Base-by-base conservation (phyloP, 2,797 vertebrate genomes). In the Liparis tanakae region DNA sequence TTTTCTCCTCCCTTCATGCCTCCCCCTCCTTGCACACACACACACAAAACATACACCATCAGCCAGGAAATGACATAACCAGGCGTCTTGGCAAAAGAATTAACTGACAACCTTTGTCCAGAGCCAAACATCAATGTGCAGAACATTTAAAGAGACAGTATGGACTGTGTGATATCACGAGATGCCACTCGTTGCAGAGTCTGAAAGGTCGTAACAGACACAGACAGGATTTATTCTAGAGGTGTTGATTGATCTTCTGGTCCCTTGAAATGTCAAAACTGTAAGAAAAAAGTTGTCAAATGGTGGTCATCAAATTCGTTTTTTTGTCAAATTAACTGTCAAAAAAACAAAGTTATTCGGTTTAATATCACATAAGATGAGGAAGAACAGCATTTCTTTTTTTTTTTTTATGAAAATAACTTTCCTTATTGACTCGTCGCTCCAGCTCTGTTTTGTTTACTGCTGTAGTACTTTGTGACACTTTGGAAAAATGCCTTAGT, bases 31-130 rank as follows among this genome's bases (percentile, higher is more conserved):
- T 39, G 30, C 73, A 76, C 58, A 17, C 63, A 78, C 83, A 58
- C 55, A 37, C 56, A 58, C 18, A 57, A 41, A 10, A 13, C 59
- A 17, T 60, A 79, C 83, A 85, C 76, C 54, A 48, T 74, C 71
- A 83, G 86, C 85, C 90, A 91, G 88, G 89, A 91, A 89, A 84
- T 92, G 87, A 93, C 87, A 91, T 92, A 85, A 91, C 74, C 63
- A 70, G 70, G 76, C 74, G 33, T 81, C 80, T 87, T 81, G 77
- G 85, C 79, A 85, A 87, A 87, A 84, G 84, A 87, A 85, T 66
- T 64, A 82, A 83, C 81, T 76, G 70, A 80, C 82, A 89, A 86
- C 85, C 86, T 89, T 91, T 89, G 86, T 79, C 85, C 85, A 74
- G 76, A 80, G 72, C 87, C 77, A 86, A 85, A 87, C 79, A 73